Conservation (phyloP, 2,888 invertebrate species). For the Hypomecis atomaria region DNA sequence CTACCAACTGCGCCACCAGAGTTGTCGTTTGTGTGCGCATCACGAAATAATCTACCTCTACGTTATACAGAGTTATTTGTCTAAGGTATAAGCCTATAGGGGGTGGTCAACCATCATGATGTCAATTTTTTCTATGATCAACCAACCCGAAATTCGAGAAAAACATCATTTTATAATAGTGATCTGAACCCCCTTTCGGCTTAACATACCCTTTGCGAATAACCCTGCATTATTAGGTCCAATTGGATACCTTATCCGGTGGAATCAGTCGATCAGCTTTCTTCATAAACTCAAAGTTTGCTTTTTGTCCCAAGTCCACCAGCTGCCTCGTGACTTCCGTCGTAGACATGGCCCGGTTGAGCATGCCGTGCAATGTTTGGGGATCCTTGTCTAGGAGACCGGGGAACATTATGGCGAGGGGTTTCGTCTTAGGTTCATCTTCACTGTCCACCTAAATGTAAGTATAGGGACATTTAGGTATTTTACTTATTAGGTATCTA, state of each 20-base stretch:
- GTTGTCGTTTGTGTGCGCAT: too few relatives aligned
- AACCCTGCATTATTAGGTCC: too few relatives aligned
- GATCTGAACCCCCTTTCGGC: too few relatives aligned
- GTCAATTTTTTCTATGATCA: too few relatives aligned
- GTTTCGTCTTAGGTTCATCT: constrained; percentile 67
- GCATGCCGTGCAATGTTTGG: constrained; percentile 65
- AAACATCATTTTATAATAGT: too few relatives aligned
- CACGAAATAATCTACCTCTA: too few relatives aligned
- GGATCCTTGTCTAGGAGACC: constrained; percentile 69
- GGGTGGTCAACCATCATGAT: too few relatives aligned
- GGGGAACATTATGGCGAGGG: constrained; percentile 74
- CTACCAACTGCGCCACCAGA: too few relatives aligned
- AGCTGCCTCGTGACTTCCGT: constrained; percentile 75
- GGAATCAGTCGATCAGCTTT: constrained; percentile 72
- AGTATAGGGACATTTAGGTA: not conserved
- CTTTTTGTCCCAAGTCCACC: constrained; percentile 72
- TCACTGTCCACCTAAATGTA: constrained; percentile 66
- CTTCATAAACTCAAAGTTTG: constrained; percentile 74
- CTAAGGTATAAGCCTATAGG: too few relatives aligned
- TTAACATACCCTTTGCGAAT: too few relatives aligned
- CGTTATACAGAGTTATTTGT: too few relatives aligned
- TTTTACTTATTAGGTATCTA: not conserved
- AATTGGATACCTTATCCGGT: constrained; percentile 61
- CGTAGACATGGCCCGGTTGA: constrained; percentile 72
- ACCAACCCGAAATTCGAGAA: too few relatives aligned